A percentile compares a stretch with the other conserved stretches of the same genome.
Evolutionary conservation across 1,140 invertebrate species (phyloP).

Genomic region (Scaptomyza montana): DNA sequence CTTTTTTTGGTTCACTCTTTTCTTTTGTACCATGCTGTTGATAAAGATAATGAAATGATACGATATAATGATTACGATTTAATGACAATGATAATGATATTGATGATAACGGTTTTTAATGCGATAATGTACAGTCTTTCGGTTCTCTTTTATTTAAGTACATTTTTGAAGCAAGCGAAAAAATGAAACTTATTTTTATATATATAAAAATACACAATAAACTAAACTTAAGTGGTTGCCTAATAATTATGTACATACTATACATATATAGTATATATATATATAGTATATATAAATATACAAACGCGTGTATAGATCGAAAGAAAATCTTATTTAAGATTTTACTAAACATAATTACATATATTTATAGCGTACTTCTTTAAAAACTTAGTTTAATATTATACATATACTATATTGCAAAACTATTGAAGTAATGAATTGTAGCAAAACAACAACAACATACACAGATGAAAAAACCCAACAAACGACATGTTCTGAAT

Average conservation of each 20-base stretch:
- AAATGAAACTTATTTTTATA: conserved; percentile 71
- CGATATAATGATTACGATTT: conserved; percentile 38
- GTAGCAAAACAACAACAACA: conserved; percentile 43
- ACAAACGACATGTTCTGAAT: conserved; percentile 60
- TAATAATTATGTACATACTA: conserved; percentile 78
- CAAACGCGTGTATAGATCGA: conserved; percentile 38
- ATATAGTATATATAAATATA: conserved; percentile 28
- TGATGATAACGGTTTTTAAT: conserved; percentile 35
- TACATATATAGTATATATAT: conserved; percentile 45
- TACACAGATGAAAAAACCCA: conserved; percentile 19
- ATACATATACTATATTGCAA: conserved; percentile 61
- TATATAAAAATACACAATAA: conserved; percentile 32
- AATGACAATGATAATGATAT: conserved; percentile 62
- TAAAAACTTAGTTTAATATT: conserved; percentile 72
- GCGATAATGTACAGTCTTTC: conserved; percentile 64
- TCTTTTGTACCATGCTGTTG: conserved; percentile 49
- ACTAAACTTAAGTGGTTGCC: conserved; percentile 76
- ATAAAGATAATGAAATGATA: conserved; percentile 13
- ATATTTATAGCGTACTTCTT: conserved; percentile 63
- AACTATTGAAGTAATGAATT: conserved; percentile 71
- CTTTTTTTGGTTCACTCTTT: conserved; percentile 37
- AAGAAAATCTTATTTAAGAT: conserved; percentile 20
- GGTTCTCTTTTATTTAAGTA: conserved; percentile 56
- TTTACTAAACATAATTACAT: conserved; percentile 39
- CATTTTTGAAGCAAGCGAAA: conserved; percentile 58